Percentiles rank a stretch among this genome's conserved stretches.
Evolutionary conservation across 2,888 invertebrate genomes (phyloP).

Genomic region (Apotomis capreana): DNA sequence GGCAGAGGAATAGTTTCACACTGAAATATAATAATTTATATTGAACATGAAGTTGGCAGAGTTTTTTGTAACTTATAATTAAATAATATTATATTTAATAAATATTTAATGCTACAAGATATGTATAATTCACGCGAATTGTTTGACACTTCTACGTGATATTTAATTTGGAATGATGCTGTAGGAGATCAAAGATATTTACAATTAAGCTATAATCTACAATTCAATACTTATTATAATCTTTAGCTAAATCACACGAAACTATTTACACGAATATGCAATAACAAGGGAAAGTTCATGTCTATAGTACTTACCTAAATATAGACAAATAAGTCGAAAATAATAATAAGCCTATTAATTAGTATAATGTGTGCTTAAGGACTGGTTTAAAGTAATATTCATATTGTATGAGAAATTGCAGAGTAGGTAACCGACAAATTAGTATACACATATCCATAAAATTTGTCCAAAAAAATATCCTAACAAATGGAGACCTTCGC

Average conservation of each 20-base stretch:
- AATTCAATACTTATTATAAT: slow-evolving; percentile 12
- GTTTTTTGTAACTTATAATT: background rate
- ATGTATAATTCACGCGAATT: slow-evolving; percentile 51
- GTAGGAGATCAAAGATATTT: slow-evolving; percentile 66
- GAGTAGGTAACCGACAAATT: no score
- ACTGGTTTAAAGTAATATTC: no score
- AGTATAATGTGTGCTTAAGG: background rate
- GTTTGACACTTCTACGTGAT: slow-evolving; percentile 60
- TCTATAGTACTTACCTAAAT: background rate
- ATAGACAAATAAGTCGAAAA: background rate
- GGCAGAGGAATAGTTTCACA: no score
- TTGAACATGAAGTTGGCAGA: no score
- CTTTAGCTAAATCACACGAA: slow-evolving; percentile 26
- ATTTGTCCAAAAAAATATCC: no score
- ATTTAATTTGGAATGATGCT: slow-evolving; percentile 78
- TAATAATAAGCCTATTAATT: slow-evolving; percentile 1
- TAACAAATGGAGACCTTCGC: no score
- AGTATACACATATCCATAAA: no score
- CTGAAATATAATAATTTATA: no score
- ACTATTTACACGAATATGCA: slow-evolving; percentile 20
- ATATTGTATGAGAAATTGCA: no score
- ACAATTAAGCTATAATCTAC: slow-evolving; percentile 47
- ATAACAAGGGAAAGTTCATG: background rate
- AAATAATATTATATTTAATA: slow-evolving; percentile 10
- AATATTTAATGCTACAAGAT: slow-evolving; percentile 25